Conservation (phyloP, 2,888 invertebrate genomes). For the Linnaemya vulpina region DNA sequence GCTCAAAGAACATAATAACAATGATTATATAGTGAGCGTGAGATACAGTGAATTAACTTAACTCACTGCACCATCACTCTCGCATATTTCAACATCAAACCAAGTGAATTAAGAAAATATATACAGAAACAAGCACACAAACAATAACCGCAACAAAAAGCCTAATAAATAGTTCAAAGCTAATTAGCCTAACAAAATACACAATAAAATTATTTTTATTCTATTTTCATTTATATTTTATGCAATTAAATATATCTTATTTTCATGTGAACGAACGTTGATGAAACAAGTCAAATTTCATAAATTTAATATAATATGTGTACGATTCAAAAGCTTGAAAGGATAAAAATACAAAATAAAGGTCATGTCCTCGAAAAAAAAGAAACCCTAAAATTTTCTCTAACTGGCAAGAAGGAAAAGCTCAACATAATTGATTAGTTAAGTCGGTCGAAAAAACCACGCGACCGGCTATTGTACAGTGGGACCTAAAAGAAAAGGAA, state of each 20-base stretch:
- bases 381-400: background rate
- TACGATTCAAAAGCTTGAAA: background rate
- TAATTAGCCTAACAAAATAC: constrained; percentile 65
- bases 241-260: background rate
- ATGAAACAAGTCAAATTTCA: background rate
- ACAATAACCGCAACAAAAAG: constrained; percentile 34
- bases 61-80: background rate
- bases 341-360: constrained; percentile 1
- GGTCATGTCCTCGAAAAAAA: constrained; percentile 3
- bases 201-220: constrained; percentile 40
- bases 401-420: constrained; percentile 24
- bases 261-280: background rate
- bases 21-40: too few relatives aligned
- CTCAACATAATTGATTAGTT: constrained; percentile 62
- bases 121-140: background rate
- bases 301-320: constrained; percentile 36
- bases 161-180: constrained; percentile 54
- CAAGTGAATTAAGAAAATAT: constrained; percentile 4
- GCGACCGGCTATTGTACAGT: background rate
- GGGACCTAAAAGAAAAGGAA: too few relatives aligned
- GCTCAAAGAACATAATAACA: too few relatives aligned
- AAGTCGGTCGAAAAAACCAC: constrained; percentile 44
- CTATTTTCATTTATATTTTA: constrained; percentile 11
- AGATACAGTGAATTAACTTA: too few relatives aligned
- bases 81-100: background rate